Percentiles rank a stretch among this genome's conserved stretches.
Evolutionary conservation across 1,140 invertebrate species (phyloP).

Genomic region (Lepidurus arcticus): DNA sequence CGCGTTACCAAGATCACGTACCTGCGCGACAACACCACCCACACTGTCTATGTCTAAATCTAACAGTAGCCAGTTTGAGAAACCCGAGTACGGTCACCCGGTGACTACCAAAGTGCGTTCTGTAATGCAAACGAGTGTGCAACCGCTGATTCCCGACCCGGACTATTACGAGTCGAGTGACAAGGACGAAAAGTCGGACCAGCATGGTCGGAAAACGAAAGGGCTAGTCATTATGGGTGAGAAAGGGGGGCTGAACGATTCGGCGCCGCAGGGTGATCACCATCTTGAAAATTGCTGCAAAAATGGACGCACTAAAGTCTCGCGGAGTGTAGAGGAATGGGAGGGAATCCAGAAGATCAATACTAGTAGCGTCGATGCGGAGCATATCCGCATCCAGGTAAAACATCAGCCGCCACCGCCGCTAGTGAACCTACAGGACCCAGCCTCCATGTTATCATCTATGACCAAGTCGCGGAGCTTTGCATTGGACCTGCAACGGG

Average conservation of each 20-base stretch:
- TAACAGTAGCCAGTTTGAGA: conserved; percentile 4
- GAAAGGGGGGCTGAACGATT: conserved; percentile 31
- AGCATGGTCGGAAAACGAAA: conserved; percentile 27
- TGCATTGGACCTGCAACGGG: conserved; percentile 31
- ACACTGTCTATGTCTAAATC: neutral
- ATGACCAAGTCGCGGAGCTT: conserved; percentile 35
- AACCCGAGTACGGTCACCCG: conserved; percentile 11
- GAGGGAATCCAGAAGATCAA: conserved; percentile 26
- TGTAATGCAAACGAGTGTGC: conserved; percentile 29
- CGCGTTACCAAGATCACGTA: neutral
- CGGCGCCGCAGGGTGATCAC: conserved; percentile 35
- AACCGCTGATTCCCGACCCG: conserved; percentile 77
- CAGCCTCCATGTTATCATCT: conserved; percentile 38
- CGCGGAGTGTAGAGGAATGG: conserved; percentile 35
- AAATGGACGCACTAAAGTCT: conserved; percentile 36
- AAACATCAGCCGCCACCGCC: conserved; percentile 39
- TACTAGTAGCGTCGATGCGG: neutral
- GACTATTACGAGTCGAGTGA: conserved; percentile 61
- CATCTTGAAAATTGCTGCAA: conserved; percentile 37
- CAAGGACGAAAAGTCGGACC: conserved; percentile 36
- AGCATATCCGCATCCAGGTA: conserved; percentile 40
- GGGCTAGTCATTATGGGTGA: neutral
- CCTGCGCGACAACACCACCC: neutral
- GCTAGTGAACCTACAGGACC: conserved; percentile 38
- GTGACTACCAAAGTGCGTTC: neutral